Conservation (phyloP, 2,113 vertebrate species). For the Chinchilla lanigera region DNA sequence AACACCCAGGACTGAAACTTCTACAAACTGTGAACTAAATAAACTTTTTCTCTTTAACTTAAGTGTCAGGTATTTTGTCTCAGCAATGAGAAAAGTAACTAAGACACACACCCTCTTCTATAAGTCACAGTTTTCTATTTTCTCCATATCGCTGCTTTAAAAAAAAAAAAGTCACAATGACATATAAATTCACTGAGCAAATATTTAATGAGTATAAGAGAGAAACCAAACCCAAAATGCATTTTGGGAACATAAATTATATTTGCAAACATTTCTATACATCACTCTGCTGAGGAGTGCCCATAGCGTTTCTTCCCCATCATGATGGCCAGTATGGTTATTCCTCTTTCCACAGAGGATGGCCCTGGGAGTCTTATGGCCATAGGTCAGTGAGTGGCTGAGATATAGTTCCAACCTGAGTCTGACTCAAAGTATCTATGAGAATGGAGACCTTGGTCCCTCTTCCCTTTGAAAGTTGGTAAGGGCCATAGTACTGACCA, state of each 20-base stretch:
- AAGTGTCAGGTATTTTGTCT: background rate
- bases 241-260: background rate
- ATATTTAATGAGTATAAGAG: background rate
- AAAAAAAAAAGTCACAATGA: background rate
- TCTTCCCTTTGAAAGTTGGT: background rate
- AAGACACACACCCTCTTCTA: background rate
- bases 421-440: background rate
- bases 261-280: background rate
- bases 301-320: background rate
- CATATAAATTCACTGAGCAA: background rate
- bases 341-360: background rate
- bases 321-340: background rate
- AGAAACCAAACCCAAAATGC: background rate
- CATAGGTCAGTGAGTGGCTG: background rate
- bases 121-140: background rate
- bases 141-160: background rate
- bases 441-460: background rate
- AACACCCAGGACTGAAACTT: background rate
- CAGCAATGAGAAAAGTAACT: background rate
- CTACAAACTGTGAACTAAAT: background rate
- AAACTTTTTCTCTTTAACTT: background rate
- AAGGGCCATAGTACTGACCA: background rate
- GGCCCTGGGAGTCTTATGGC: background rate
- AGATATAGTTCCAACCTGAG: background rate
- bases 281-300: background rate